A percentile compares a stretch with the other conserved stretches of the same genome.
Evolutionary conservation across 2,113 vertebrate genomes (phyloP).

Genomic region (Panthera uncia): DNA sequence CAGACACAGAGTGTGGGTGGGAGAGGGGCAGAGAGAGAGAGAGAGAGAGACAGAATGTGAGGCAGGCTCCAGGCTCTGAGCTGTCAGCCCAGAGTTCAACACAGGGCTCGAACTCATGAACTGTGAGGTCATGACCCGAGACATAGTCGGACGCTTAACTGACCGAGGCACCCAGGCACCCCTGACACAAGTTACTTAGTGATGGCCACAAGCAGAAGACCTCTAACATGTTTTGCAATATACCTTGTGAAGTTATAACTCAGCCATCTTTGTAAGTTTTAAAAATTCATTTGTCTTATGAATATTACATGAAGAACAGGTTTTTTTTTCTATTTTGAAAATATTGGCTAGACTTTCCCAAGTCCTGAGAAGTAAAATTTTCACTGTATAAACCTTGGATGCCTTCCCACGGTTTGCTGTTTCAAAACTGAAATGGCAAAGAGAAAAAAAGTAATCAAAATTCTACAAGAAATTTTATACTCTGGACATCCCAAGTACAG

Average conservation of each 20-base stretch:
- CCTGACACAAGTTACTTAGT: not conserved
- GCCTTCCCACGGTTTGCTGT: conserved; percentile 42
- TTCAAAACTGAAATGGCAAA: conserved; percentile 57
- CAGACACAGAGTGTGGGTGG: too few species aligned
- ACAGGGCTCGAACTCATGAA: too few species aligned
- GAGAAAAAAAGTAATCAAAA: conserved; percentile 32
- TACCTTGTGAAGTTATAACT: conserved; percentile 3
- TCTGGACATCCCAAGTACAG: not conserved
- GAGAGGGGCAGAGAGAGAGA: too few species aligned
- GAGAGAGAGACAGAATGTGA: too few species aligned
- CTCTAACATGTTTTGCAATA: conserved; percentile 25
- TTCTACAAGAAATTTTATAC: not conserved
- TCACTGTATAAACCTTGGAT: conserved; percentile 24
- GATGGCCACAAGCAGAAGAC: not conserved
- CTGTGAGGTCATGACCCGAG: too few species aligned
- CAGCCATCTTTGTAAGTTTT: conserved; percentile 37
- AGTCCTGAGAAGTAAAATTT: conserved; percentile 20
- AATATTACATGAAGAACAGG: conserved; percentile 60
- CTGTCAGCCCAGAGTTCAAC: too few species aligned
- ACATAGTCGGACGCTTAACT: too few species aligned
- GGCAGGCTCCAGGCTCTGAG: too few species aligned
- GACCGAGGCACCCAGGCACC: too few species aligned
- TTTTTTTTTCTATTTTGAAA: not conserved
- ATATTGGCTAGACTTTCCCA: conserved; percentile 19
- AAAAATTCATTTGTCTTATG: conserved; percentile 68